Conservation (phyloP, 2,797 vertebrate species). For the Staurois parvus region DNA sequence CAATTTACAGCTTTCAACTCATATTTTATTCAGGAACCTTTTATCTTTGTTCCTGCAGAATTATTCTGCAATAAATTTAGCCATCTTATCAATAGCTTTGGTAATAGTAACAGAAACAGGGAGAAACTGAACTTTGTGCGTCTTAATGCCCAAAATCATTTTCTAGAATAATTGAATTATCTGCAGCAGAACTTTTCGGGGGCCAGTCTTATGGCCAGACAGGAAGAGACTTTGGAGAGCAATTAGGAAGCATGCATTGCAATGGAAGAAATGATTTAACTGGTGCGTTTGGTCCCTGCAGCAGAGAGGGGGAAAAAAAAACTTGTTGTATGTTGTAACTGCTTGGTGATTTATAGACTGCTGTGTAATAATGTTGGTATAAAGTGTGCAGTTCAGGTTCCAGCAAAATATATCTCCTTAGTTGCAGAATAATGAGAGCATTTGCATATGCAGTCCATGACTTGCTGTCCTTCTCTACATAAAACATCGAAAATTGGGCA, state of each 20-base stretch:
- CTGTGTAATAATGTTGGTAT: background rate
- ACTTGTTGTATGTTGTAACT: slow-evolving; percentile 29
- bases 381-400: slow-evolving; percentile 1
- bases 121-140: slow-evolving; percentile 88
- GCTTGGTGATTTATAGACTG: rapidly evolving
- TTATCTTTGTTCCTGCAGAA: slow-evolving; percentile 99
- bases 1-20: slow-evolving; percentile 99
- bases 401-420: rapidly evolving
- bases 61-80: slow-evolving; percentile 99
- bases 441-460: slow-evolving; percentile 22
- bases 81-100: slow-evolving; percentile 99
- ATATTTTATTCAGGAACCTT: slow-evolving; percentile 99
- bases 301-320: slow-evolving; percentile 12
- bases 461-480: slow-evolving; percentile 30
- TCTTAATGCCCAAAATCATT: slow-evolving; percentile 95
- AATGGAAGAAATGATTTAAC: slow-evolving; percentile 9
- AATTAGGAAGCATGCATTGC: slow-evolving; percentile 31
- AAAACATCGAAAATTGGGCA: background rate
- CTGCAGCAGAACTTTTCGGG: slow-evolving; percentile 72
- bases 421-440: background rate
- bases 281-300: background rate
- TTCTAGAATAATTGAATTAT: slow-evolving; percentile 96
- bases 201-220: slow-evolving; percentile 17
- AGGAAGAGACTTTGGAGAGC: background rate
- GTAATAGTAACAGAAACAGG: slow-evolving; percentile 92